Evolutionary conservation across 1,140 invertebrate species (phyloP), one percentile per base, ranked within the genome.

Genomic region (Anadara kagoshimensis): DNA sequence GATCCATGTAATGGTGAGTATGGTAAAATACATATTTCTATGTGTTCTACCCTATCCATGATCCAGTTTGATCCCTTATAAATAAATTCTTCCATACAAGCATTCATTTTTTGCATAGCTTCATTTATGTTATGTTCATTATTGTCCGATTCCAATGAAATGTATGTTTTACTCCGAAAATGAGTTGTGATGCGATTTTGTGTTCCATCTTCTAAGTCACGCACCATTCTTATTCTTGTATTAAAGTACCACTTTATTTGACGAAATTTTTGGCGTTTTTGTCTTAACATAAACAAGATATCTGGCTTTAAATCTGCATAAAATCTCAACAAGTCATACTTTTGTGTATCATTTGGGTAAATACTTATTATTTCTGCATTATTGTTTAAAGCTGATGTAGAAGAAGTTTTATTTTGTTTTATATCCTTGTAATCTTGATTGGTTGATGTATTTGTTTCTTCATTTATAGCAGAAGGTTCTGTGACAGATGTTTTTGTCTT

Each of bases 81-180:
- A 20, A 62, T 57, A 51, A 54, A 71, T 57, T 71, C 47, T 43
- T 62, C 59, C 18, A 53, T 51, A 24, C 59, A 16, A 26, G 18
- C 56, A 43, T 29, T 49, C 12, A 71, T 64, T n/a, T 16, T 54
- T 29, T 64, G 47, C 54, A 71, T 45, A 7, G 45, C 69, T 45
- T 71, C 58, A 29, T 67, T 67, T 57, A 67, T n/a, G 24, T 67
- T 67, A 24, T 67, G 65, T 10, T 67, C 47, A 36, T 51, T 51
- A 45, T 65, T 41, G 29, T 36, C 29, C 29, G 29, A 36, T 36
- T 36, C 20, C 57, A 67, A 20, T n/a, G 22, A 5, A n/a, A 67
- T 45, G 20, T 56, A 67, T 45, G 65, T 57, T 22, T 58, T 51
- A 58, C 53, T 26, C 10, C 22, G n/a, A 24, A 67, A 67, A 67